Evolutionary conservation across 2,113 vertebrate genomes (phyloP), one percentile per base, ranked within the genome.

Genomic region (Cathartes aura): DNA sequence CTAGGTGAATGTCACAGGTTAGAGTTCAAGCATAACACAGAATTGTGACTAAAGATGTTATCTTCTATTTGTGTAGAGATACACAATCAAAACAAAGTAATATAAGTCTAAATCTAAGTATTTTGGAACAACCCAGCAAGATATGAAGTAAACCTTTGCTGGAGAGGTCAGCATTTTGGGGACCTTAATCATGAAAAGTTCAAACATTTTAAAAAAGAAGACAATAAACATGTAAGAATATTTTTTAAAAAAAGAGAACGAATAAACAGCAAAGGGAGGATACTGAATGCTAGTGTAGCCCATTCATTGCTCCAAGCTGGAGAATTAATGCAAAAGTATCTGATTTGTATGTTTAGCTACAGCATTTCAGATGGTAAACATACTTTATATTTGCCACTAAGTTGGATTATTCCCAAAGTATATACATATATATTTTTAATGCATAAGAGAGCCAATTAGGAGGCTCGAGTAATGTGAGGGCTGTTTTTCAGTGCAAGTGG

Each of bases 1-100:
- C 94, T 95, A 98, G 98, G 98, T 97, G 97, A 98, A 98, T 98
- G 97, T 97, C 97, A 96, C 89, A 92, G 97, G 98, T 98, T 96
- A 98, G 93, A 98, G 97, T 97, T 98, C 97, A 96, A 95, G 86
- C 89, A 92, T 89, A 97, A 97, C 80, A 82, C 32, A 58, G 94
- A 96, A 80, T 89, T 92, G 95, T 94, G 96, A 98, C 95, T 97
- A 97, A 93, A 96, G 94, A 98, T 97, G 94, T 96, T 98, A 97
- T 98, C 96, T 94, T 96, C 98, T 97, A 95, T 98, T 97, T 98
- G 93, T 93, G 87, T 89, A 87, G 72, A 80, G 82, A 75, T 8
- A 40, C 48, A 70, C 73, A 89, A 96, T 81, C 84, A 93, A 96
- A 96, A 95, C 93, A 96, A 91, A 79, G 81, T 80, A 79, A 88